These are phyloP conservation scores for Morus bassanus DNA, from an alignment of 2,797 vertebrate species.

Conservation along the genomic window DNA sequence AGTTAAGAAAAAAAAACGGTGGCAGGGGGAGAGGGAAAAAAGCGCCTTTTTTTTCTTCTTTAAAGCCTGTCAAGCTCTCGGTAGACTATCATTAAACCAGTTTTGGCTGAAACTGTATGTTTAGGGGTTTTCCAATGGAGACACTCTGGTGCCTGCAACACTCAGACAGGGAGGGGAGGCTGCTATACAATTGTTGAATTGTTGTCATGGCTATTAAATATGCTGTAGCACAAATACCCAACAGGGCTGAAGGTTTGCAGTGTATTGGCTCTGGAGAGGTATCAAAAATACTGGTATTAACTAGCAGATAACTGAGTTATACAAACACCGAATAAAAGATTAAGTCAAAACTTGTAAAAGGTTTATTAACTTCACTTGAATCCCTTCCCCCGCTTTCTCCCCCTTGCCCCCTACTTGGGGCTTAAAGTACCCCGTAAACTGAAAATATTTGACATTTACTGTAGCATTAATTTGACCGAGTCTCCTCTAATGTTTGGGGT, in stretches of 20 bases:
- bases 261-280: slow-evolving; percentile 58
- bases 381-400: not conserved
- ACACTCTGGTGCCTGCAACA: slow-evolving; percentile 74
- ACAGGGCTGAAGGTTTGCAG: slow-evolving; percentile 54
- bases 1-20: not conserved
- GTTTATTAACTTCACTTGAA: slow-evolving; percentile 19
- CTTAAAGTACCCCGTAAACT: slow-evolving; percentile 1
- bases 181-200: slow-evolving; percentile 77
- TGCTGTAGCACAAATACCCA: slow-evolving; percentile 67
- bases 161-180: slow-evolving; percentile 73
- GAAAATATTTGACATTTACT: slow-evolving; percentile 30
- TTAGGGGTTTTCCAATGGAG: slow-evolving; percentile 74
- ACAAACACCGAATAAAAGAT: slow-evolving; percentile 50
- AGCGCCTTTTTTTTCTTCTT: not conserved
- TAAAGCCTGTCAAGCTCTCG: slow-evolving; percentile 59
- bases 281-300: slow-evolving; percentile 57
- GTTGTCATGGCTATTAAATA: slow-evolving; percentile 78
- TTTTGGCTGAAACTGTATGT: slow-evolving; percentile 71
- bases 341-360: slow-evolving; percentile 39
- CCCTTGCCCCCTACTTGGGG: not conserved
- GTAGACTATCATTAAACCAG: slow-evolving; percentile 67
- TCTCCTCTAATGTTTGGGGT: not conserved
- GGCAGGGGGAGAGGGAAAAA: not conserved
- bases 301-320: slow-evolving; percentile 63
- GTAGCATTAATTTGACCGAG: not conserved